Conservation (phyloP, 2,888 invertebrate species). For the Spilosoma lubricipeda region DNA sequence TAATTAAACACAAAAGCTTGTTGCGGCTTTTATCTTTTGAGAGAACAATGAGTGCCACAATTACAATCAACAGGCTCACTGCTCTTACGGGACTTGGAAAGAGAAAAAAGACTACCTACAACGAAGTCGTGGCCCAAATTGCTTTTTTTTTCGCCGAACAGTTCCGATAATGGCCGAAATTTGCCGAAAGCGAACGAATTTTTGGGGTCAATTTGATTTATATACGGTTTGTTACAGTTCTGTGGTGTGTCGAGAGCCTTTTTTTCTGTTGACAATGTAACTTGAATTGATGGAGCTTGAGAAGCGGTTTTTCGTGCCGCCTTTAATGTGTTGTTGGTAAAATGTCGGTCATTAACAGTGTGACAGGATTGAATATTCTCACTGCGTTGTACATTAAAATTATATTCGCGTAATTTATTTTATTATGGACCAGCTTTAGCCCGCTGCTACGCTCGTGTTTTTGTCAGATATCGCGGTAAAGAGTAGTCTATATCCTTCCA, state of each 20-base stretch:
- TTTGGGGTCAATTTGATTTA: slow-evolving; percentile 83
- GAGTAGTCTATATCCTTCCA: too few relatives aligned
- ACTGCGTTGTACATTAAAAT: neutral
- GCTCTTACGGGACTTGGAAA: slow-evolving; percentile 70
- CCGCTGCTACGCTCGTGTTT: too few relatives aligned
- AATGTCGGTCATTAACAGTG: slow-evolving; percentile 14
- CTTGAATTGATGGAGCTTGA: slow-evolving; percentile 64
- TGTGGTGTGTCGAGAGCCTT: slow-evolving; percentile 51
- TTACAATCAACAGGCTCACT: slow-evolving; percentile 65
- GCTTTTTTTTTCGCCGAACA: slow-evolving; percentile 73
- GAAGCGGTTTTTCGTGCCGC: slow-evolving; percentile 15
- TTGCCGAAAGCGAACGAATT: slow-evolving; percentile 78
- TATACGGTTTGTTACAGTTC: slow-evolving; percentile 82
- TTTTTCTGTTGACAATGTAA: slow-evolving; percentile 50
- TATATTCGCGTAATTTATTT: slow-evolving; percentile 5
- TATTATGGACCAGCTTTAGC: neutral
- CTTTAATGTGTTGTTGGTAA: slow-evolving; percentile 12
- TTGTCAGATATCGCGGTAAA: too few relatives aligned
- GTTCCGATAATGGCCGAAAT: slow-evolving; percentile 77
- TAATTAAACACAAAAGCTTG: slow-evolving; percentile 77
- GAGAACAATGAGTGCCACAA: slow-evolving; percentile 81
- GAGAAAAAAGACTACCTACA: slow-evolving; percentile 55
- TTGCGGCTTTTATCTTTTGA: slow-evolving; percentile 70
- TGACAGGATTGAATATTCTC: neutral
- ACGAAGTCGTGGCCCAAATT: slow-evolving; percentile 78